These are phyloP conservation scores for Villa cingulata DNA, from an alignment of 2,888 invertebrate genomes.

Conservation along the genomic window DNA sequence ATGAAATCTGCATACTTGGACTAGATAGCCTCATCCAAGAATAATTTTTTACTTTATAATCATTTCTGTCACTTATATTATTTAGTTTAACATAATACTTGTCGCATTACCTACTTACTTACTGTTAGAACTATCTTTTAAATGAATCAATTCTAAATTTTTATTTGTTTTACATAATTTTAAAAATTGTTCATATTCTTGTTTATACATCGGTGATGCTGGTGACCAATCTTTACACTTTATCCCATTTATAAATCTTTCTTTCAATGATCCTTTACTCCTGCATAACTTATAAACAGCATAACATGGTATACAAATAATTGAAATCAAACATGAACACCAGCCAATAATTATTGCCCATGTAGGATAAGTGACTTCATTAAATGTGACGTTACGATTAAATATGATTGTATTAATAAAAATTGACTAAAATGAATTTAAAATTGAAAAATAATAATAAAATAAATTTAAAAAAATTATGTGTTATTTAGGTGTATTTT, in stretches of 20 bases:
- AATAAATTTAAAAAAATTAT: constrained; percentile 11
- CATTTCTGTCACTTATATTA: no score
- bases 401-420: constrained; percentile 47
- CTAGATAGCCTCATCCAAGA: no score
- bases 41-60: no score
- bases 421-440: constrained; percentile 43
- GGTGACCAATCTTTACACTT: constrained; percentile 47
- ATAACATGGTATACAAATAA: constrained; percentile 61
- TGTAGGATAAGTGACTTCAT: constrained; percentile 36
- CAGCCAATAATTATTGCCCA: constrained; percentile 50
- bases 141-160: no score
- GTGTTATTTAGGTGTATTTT: no score
- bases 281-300: constrained; percentile 41
- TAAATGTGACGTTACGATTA: constrained; percentile 44
- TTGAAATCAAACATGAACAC: constrained; percentile 53
- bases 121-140: no score
- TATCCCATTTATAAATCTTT: constrained; percentile 30
- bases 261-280: constrained; percentile 24
- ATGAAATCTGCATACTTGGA: no score
- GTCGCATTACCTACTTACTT: no score
- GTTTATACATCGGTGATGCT: constrained; percentile 33
- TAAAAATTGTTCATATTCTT: constrained; percentile 27
- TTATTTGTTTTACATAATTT: neutral
- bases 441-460: constrained; percentile 1
- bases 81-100: no score